Evolutionary conservation across 2,888 invertebrate species (phyloP).

Genomic region (Adelphocoris suturalis): DNA sequence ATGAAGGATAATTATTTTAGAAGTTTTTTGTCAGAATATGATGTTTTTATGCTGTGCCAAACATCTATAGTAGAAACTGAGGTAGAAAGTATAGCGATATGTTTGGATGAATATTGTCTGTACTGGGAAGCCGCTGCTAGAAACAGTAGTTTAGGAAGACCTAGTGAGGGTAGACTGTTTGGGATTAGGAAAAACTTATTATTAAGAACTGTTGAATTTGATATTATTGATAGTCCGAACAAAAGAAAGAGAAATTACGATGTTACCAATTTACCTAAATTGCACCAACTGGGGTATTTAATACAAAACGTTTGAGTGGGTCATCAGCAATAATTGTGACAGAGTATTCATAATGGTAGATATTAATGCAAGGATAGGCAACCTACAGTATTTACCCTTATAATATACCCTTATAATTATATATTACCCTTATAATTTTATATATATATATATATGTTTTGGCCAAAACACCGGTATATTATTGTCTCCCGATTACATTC

Average conservation of each 20-base stretch:
- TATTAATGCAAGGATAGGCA: neutral
- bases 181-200: neutral
- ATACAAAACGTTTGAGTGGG: neutral
- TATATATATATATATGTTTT: no score
- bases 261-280: slow-evolving; percentile 65
- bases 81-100: neutral
- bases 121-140: neutral
- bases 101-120: neutral
- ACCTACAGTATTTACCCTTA: neutral
- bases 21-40: neutral
- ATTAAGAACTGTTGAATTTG: neutral
- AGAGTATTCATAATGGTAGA: neutral
- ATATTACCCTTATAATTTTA: no score
- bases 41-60: slow-evolving; percentile 15
- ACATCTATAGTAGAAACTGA: neutral
- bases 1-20: neutral
- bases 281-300: slow-evolving; percentile 12
- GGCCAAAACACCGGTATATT: no score
- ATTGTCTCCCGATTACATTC: no score
- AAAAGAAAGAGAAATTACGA: neutral
- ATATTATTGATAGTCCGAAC: neutral
- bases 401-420: no score
- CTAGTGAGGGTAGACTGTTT: no score
- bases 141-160: neutral
- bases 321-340: neutral